These are phyloP conservation scores for Drosophila kikkawai DNA, from an alignment of 1,140 invertebrate species.

Conservation along the genomic window DNA sequence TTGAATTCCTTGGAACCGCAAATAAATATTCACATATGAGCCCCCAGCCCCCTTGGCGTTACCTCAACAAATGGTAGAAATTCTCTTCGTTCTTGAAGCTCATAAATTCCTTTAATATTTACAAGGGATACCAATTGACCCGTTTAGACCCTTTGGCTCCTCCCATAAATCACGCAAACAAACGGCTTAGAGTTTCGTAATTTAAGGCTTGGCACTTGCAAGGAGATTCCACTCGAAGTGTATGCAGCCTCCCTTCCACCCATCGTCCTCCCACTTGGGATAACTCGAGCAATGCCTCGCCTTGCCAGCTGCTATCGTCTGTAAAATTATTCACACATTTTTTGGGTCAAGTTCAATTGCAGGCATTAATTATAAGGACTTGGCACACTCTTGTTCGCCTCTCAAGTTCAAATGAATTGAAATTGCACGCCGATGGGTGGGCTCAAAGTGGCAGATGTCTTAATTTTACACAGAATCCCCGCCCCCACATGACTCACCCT, in stretches of 20 bases:
- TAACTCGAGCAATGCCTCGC: slow-evolving; percentile 3
- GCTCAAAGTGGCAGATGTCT: slow-evolving; percentile 41
- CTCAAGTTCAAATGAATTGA: slow-evolving; percentile 59
- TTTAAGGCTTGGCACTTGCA: slow-evolving; percentile 28
- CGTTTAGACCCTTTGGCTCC: slow-evolving; percentile 22
- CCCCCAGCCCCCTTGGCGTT: not conserved
- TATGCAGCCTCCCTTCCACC: not conserved
- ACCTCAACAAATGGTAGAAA: slow-evolving; percentile 1
- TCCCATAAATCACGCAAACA: slow-evolving; percentile 42
- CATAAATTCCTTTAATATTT: slow-evolving; percentile 37
- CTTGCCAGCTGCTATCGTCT: slow-evolving; percentile 36
- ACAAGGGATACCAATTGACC: slow-evolving; percentile 41
- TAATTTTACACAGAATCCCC: not conserved
- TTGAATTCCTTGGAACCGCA: not conserved
- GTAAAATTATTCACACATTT: slow-evolving; percentile 40
- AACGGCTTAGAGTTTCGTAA: slow-evolving; percentile 44
- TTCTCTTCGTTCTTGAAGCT: slow-evolving; percentile 2
- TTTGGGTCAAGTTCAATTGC: slow-evolving; percentile 79
- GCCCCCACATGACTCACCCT: slow-evolving; percentile 43
- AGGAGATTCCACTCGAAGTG: not conserved
- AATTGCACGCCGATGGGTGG: slow-evolving; percentile 41
- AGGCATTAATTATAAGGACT: slow-evolving; percentile 77
- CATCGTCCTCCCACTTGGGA: not conserved
- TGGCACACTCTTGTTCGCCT: slow-evolving; percentile 41
- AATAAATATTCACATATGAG: not conserved